These are phyloP conservation scores for Drosophila recens DNA, from an alignment of 2,888 invertebrate genomes.

Conservation along the genomic window DNA sequence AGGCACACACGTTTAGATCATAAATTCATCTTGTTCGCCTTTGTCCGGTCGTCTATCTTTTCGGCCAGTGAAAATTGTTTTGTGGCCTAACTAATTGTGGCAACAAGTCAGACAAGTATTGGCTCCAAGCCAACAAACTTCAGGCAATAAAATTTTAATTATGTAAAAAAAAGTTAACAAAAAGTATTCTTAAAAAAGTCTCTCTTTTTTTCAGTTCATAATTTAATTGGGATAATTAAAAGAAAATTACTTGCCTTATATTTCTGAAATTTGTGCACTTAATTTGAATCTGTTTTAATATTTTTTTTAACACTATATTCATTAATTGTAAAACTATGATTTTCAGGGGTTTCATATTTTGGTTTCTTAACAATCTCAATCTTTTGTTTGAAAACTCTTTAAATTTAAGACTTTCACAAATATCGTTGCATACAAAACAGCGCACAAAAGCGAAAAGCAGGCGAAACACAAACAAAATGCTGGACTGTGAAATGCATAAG, in stretches of 20 bases:
- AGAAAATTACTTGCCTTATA: constrained; percentile 2
- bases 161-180: constrained; percentile 1
- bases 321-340: not conserved
- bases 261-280: not conserved
- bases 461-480: constrained; percentile 27
- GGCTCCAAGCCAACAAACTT: constrained; percentile 15
- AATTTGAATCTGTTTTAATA: too few species aligned
- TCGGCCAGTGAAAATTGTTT: constrained; percentile 24
- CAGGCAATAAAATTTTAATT: not conserved
- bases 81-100: constrained; percentile 37
- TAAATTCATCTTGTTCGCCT: constrained; percentile 47
- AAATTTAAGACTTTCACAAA: constrained; percentile 4
- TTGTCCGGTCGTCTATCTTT: constrained; percentile 3
- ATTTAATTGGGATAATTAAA: not conserved
- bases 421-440: constrained; percentile 18
- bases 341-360: not conserved
- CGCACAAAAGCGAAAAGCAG: constrained; percentile 6
- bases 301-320: not conserved
- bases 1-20: constrained; percentile 49
- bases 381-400: not conserved
- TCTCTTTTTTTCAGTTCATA: not conserved
- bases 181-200: not conserved
- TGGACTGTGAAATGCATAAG: constrained; percentile 6
- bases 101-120: constrained; percentile 27
- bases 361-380: not conserved